Evolutionary conservation across 2,888 invertebrate genomes (phyloP), one percentile per base, ranked within the genome.

Genomic region (Andricus quercusramuli): DNA sequence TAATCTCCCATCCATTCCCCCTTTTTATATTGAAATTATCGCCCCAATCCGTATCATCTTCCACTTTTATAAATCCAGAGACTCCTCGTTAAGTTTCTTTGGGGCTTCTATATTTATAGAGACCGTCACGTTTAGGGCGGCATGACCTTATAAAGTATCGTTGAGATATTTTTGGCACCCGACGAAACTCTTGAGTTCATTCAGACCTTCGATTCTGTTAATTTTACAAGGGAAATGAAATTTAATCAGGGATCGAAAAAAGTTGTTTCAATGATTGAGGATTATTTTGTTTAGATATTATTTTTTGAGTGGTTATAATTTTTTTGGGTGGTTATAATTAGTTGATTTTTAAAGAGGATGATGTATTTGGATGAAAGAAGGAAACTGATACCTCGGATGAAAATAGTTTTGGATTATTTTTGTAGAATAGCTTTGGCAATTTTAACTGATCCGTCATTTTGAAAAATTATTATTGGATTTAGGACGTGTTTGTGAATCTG

Each of bases 11-110:
- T 82, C 78, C 78, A 67, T 62, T 0, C 15, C 62, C 13, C 62
- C 15, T 4, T 15, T 15, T 25, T 15, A 25, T 25, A 15, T 62
- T 62, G 86, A 81, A 85, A 83, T 84, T 51, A 81, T 59, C 25
- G 9, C 44, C 13, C 13, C 22, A 17, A 68, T n/a, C 15, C n/a
- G 15, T 51, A 17, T 47, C 11, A 51, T 32, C 74, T 56, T 74
- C 3, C 6, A 51, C 13, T 74, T 32, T 32, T 56, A 56, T 56
- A 25, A 74, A 51, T 29, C n/a, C 17, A 11, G 6, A 74, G 68
- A 47, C 20, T n/a, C 17, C 44, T 44, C 44, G 41, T 44, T 37
- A 5, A 22, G 37, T 32, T 67, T 41, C 37, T 41, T 67, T 32
- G 74, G 56, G 51, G 74, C 17, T 70, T 51, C 20, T 51, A 56